Evolutionary conservation across 2,113 vertebrate genomes (phyloP), one percentile per base, ranked within the genome.

Genomic region (Scomber japonicus): DNA sequence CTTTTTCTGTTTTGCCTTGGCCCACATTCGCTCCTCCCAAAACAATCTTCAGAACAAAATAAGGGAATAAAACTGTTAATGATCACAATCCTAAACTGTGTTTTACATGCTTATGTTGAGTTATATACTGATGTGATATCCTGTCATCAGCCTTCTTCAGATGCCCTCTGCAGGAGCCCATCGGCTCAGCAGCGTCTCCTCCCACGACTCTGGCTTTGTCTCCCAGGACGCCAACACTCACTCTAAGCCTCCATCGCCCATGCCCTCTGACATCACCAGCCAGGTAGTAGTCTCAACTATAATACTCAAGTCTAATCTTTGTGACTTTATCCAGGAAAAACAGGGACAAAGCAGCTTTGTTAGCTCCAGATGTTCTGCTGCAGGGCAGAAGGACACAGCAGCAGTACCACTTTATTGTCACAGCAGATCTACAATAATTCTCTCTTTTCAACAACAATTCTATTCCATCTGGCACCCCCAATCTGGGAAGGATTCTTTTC

Each of bases 251-350:
- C 98, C 98, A 13, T 99, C 98, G 0, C 97, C 98, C 49, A 98
- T 99, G 98, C 98, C 98, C 81, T 97, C 96, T 14, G 98, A 99
- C 93, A 97, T 99, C 94, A 96, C 96, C 88, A 99, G 98, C 91
- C 98, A 99, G 98, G 98, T 99, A 92, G 51, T 35, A 0, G 16
- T 35, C 66, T 56, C 27, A 16, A 16, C 30, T 64, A n/a, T 50
- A 11, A 63, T 17, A 15, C 61, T 45, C 8, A 17, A 31, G 5
- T 48, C n/a, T 44, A 27, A n/a, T 24, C 31, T 81, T 44, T 75
- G 49, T 51, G 15, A 3, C 49, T 14, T 35, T n/a, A 53, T 49
- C 45, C 44, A 49, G n/a, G 17, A 45, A 63, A 60, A 82, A 35
- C 30, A 5, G 55, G 21, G 63, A 49, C 56, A 45, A 50, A 60